A percentile compares a stretch with the other conserved stretches of the same genome.
These are phyloP conservation scores for Murina feae DNA, from an alignment of 2,113 vertebrate species.

Conservation along the genomic window DNA sequence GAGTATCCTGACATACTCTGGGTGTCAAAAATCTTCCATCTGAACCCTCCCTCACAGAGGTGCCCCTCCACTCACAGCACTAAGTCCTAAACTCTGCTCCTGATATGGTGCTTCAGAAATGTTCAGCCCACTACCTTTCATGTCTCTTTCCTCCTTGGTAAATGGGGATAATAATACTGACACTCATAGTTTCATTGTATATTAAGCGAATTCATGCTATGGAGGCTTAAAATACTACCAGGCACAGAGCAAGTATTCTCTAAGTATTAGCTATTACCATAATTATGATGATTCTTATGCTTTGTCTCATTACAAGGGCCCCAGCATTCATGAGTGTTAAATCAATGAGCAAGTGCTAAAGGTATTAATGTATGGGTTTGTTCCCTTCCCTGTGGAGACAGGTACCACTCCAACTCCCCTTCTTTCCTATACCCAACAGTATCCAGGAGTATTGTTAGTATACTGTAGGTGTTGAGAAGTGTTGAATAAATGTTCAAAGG, in stretches of 20 bases:
- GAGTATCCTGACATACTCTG: not conserved
- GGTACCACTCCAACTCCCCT: not conserved
- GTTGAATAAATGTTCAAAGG: conserved; percentile 13
- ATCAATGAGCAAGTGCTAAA: conserved; percentile 27
- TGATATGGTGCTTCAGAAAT: not conserved
- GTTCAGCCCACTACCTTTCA: not conserved
- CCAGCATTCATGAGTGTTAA: not conserved
- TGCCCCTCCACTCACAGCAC: not conserved
- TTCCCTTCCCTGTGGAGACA: conserved; percentile 10
- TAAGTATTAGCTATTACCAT: conserved; percentile 24
- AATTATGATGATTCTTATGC: not conserved
- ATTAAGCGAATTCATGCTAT: conserved; percentile 39
- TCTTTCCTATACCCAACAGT: not conserved
- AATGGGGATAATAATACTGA: conserved; percentile 25
- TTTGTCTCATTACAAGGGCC: not conserved
- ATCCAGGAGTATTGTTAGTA: conserved; percentile 44
- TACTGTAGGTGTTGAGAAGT: conserved; percentile 25
- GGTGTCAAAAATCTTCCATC: not conserved
- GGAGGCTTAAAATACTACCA: conserved; percentile 31
- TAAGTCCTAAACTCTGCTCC: not conserved
- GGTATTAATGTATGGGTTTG: conserved; percentile 7
- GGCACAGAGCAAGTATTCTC: not conserved
- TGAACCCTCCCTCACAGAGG: not conserved
- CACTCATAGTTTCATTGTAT: not conserved
- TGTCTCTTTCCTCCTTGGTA: conserved; percentile 14